These are phyloP conservation scores for Pollenia angustigena DNA, from an alignment of 2,888 invertebrate genomes.

Conservation along the genomic window DNA sequence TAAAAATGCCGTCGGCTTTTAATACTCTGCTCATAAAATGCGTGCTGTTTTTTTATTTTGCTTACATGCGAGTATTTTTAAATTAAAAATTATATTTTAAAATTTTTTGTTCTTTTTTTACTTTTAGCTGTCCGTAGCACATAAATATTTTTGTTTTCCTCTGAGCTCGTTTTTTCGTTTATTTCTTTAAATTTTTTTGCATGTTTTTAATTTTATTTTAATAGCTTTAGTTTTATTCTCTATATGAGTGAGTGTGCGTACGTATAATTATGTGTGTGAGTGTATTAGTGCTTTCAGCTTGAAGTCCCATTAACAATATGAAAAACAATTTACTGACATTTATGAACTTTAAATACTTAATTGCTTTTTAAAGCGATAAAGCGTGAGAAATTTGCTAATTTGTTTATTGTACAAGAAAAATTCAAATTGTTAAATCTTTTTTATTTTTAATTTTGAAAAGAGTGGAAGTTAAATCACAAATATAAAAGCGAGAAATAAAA, in stretches of 20 bases:
- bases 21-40: constrained; percentile 9
- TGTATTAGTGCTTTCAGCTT: constrained; percentile 37
- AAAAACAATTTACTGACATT: constrained; percentile 72
- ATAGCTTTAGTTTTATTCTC: constrained; percentile 4
- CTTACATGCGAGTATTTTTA: neutral
- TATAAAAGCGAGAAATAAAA: neutral
- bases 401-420: constrained; percentile 62
- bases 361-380: constrained; percentile 73
- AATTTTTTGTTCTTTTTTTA: neutral
- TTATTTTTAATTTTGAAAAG: neutral
- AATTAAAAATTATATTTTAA: constrained; percentile 4
- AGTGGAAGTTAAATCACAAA: constrained; percentile 14
- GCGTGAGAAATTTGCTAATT: constrained; percentile 73
- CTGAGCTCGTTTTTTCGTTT: neutral
- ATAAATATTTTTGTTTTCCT: neutral
- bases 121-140: constrained; percentile 2
- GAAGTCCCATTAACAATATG: constrained; percentile 62
- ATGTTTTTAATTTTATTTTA: constrained; percentile 32
- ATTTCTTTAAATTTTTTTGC: neutral
- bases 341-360: constrained; percentile 73
- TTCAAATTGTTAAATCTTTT: constrained; percentile 28
- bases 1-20: constrained; percentile 61
- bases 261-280: neutral
- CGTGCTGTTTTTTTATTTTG: neutral
- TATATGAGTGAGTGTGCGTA: neutral